These are phyloP conservation scores for Agelas oroides DNA, from an alignment of 37 sponge, comb jelly and placozoan genomes.

Conservation along the genomic window DNA sequence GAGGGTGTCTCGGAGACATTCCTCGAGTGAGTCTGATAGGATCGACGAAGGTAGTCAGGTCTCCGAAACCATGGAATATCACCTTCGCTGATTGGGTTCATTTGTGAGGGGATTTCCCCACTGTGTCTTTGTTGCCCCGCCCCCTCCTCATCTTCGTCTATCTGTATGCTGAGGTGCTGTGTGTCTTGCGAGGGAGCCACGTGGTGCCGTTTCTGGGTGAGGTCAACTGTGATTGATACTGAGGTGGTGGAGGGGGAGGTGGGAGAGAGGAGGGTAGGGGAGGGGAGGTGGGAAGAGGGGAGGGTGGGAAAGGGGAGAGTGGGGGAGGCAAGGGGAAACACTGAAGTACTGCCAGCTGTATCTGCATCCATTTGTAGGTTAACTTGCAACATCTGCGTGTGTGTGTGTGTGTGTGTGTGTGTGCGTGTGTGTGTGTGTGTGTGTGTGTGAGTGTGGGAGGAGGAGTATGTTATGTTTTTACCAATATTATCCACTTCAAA, in stretches of 20 bases:
- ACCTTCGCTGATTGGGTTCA: conserved; percentile 8
- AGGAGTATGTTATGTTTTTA: not conserved
- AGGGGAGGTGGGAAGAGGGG: not conserved
- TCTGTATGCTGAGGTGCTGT: too few species aligned
- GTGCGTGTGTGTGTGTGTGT: conserved; percentile 44
- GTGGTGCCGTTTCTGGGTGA: not conserved
- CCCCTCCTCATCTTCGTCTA: too few species aligned
- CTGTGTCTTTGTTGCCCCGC: too few species aligned
- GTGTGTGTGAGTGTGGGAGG: conserved; percentile 18
- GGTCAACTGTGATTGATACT: too few species aligned
- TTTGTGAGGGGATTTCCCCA: too few species aligned
- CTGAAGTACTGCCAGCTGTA: not conserved
- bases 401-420: conserved; percentile 35
- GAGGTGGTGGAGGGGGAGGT: not conserved
- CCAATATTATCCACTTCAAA: not conserved
- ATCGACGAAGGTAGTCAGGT: not conserved
- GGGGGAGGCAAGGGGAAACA: conserved; percentile 1
- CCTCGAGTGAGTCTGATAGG: conserved; percentile 46
- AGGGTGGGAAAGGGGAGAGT: not conserved
- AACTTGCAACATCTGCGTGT: not conserved
- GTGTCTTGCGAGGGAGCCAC: too few species aligned
- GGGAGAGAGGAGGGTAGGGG: not conserved
- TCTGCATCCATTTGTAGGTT: not conserved
- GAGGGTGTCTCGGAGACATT: conserved; percentile 75
- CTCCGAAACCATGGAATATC: not conserved